Percentiles rank a stretch among this genome's conserved stretches.
Evolutionary conservation across 2,888 invertebrate species (phyloP).

Genomic region (Apamea sordens): DNA sequence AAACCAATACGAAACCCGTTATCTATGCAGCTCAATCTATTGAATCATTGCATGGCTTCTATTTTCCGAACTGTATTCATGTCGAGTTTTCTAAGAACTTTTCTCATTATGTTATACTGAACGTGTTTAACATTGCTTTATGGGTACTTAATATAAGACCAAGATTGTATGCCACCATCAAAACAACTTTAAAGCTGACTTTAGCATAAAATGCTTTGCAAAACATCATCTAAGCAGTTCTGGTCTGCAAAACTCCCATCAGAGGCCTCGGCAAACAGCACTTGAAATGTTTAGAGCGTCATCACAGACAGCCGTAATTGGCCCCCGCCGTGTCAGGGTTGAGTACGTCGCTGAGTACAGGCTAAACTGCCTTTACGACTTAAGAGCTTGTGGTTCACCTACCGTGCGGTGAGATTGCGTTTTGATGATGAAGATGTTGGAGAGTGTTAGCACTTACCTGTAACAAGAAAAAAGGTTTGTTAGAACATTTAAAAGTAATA

Average conservation of each 20-base stretch:
- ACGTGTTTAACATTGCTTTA: slow-evolving; percentile 11
- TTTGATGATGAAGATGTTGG: slow-evolving; percentile 23
- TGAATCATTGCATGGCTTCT: neutral
- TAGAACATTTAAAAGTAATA: slow-evolving; percentile 3
- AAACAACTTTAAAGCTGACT: slow-evolving; percentile 14
- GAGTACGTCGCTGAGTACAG: slow-evolving; percentile 29
- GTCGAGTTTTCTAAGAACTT: slow-evolving; percentile 2
- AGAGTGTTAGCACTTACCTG: slow-evolving; percentile 61
- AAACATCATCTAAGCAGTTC: slow-evolving; percentile 39
- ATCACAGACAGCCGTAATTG: slow-evolving; percentile 58
- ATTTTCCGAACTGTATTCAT: neutral
- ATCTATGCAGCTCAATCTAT: slow-evolving; percentile 35
- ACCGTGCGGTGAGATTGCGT: slow-evolving; percentile 35
- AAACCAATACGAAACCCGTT: slow-evolving; percentile 30
- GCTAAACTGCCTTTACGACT: slow-evolving; percentile 48
- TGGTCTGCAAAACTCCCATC: slow-evolving; percentile 27
- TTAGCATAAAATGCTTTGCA: slow-evolving; percentile 21
- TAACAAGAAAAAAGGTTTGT: slow-evolving; percentile 49
- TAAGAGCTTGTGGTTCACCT: slow-evolving; percentile 31
- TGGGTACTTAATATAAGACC: neutral
- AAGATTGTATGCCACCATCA: slow-evolving; percentile 17
- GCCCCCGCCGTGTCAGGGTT: slow-evolving; percentile 36
- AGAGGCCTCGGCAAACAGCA: slow-evolving; percentile 19
- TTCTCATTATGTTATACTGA: slow-evolving; percentile 7
- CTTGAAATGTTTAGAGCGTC: slow-evolving; percentile 43